phyloP scores from a whole-genome alignment of 2,888 invertebrate genomes.

The Mythimna albipuncta region DNA sequence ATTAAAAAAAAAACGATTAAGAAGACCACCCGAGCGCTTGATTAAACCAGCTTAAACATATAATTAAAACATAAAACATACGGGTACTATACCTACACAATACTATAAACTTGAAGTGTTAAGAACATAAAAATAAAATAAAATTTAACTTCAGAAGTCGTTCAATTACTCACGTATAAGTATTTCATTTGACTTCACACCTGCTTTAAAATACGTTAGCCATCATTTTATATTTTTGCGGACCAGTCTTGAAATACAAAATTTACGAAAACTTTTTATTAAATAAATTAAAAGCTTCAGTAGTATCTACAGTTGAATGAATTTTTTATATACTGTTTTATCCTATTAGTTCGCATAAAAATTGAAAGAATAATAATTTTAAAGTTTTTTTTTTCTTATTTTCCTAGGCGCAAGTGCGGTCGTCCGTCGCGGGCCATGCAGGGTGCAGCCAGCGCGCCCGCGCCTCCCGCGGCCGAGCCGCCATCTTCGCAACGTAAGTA shows the following conservation, averaged over 20 bases:
- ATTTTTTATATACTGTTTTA: no score
- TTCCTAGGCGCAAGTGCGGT: conserved; percentile 81
- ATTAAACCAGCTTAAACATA: conserved; percentile 32
- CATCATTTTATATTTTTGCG: conserved; percentile 7
- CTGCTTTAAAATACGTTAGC: conserved; percentile 35
- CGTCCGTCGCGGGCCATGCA: conserved; percentile 88
- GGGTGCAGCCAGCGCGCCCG: conserved; percentile 85
- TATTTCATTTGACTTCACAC: conserved; percentile 36
- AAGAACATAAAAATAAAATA: conserved; percentile 29
- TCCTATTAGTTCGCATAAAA: neutral
- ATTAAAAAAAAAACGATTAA: conserved; percentile 12
- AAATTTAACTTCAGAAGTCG: conserved; percentile 1
- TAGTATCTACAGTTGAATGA: no score
- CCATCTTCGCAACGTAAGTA: conserved; percentile 85
- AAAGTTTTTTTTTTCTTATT: conserved; percentile 18
- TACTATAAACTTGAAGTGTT: conserved; percentile 26
- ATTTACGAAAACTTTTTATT: neutral
- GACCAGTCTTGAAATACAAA: neutral
- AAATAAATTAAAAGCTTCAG: no score
- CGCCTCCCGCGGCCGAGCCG: conserved; percentile 86
- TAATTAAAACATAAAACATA: conserved; percentile 40
- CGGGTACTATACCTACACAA: conserved; percentile 27
- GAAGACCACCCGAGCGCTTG: conserved; percentile 20
- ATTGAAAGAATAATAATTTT: neutral
- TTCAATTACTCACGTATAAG: conserved; percentile 15